A percentile compares a stretch with the other conserved stretches of the same genome.
phyloP scores from a whole-genome alignment of 2,888 invertebrate species.

The Aromia moschata region DNA sequence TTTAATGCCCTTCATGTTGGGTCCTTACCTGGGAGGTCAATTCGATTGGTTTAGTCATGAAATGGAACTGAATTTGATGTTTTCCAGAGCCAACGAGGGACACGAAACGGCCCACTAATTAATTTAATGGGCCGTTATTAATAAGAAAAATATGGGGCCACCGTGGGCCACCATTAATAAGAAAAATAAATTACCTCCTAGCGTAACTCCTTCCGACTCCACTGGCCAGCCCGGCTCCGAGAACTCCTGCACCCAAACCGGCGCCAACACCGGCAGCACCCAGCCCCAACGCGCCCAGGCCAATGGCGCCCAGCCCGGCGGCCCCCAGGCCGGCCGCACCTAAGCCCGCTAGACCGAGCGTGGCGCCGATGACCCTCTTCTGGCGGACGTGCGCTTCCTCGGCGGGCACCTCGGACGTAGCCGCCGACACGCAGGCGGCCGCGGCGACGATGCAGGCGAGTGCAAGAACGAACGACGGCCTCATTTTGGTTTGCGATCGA shows the following conservation, averaged over 20 bases:
- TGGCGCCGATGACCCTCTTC: slow-evolving; percentile 33
- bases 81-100: too few relatives aligned
- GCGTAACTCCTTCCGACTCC: slow-evolving; percentile 10
- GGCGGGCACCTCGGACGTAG: slow-evolving; percentile 30
- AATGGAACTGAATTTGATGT: too few relatives aligned
- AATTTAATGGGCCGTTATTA: too few relatives aligned
- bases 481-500: slow-evolving; percentile 32
- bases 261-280: slow-evolving; percentile 26
- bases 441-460: slow-evolving; percentile 32
- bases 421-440: slow-evolving; percentile 5
- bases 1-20: too few relatives aligned
- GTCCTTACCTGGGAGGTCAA: too few relatives aligned
- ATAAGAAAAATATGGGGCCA: too few relatives aligned
- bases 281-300: slow-evolving; percentile 22
- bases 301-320: slow-evolving; percentile 33
- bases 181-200: too few relatives aligned
- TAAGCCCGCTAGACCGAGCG: slow-evolving; percentile 30
- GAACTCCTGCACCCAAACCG: slow-evolving; percentile 17
- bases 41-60: too few relatives aligned
- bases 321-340: slow-evolving; percentile 39
- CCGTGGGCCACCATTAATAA: too few relatives aligned
- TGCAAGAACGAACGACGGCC: slow-evolving; percentile 27
- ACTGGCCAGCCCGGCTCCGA: slow-evolving; percentile 10
- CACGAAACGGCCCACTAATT: too few relatives aligned
- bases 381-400: slow-evolving; percentile 23